A percentile compares a stretch with the other conserved stretches of the same genome.
Evolutionary conservation across 2,797 vertebrate genomes (phyloP).

Genomic region (Sebastes nivosus): DNA sequence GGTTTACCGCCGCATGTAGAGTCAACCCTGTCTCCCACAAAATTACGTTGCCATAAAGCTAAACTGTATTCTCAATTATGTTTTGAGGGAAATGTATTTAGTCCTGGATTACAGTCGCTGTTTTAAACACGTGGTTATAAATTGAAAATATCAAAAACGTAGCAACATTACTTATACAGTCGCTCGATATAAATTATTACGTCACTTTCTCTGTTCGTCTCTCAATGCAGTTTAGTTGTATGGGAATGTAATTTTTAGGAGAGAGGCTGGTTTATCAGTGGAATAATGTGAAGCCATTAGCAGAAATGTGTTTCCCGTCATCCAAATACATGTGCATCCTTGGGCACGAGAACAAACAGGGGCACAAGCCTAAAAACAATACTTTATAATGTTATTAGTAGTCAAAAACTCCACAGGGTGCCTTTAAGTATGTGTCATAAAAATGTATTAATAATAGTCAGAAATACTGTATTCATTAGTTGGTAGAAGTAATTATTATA

Average conservation of each 20-base stretch:
- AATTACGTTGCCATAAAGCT: no score
- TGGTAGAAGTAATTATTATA: not conserved
- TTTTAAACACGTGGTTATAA: not conserved
- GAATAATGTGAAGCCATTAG: not conserved
- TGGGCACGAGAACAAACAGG: not conserved
- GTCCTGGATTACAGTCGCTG: rapidly evolving
- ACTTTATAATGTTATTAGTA: not conserved
- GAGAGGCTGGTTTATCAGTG: not conserved
- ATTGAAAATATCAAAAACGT: no score
- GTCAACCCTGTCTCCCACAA: no score
- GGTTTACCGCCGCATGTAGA: not conserved
- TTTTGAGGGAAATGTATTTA: no score
- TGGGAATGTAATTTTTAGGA: no score
- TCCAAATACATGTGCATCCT: not conserved
- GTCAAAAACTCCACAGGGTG: not conserved
- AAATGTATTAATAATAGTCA: not conserved
- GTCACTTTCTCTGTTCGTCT: no score
- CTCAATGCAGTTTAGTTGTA: no score
- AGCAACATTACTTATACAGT: no score
- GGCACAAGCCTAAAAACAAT: not conserved
- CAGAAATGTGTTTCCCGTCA: not conserved
- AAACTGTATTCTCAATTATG: no score
- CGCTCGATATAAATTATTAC: no score
- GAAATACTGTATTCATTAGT: not conserved
- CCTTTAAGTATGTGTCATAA: not conserved